Percentiles rank a stretch among this genome's conserved stretches.
phyloP scores from a whole-genome alignment of 2,113 vertebrate genomes.

The Dromaius novaehollandiae region DNA sequence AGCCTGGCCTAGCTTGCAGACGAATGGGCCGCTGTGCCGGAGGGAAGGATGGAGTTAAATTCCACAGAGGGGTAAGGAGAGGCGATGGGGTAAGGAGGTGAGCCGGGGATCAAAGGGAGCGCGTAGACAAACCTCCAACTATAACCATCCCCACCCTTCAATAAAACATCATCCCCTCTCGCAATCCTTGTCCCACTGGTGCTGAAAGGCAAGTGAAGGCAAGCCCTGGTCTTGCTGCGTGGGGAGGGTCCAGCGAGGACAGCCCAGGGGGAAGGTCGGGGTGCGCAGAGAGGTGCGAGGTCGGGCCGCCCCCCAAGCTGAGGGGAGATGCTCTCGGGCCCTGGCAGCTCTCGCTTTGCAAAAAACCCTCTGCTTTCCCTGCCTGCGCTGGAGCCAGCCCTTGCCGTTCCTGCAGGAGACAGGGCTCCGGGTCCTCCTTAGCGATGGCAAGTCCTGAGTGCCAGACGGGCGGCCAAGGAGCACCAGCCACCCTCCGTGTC shows the following conservation, averaged over 20 bases:
- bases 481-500: not conserved
- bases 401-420: no score
- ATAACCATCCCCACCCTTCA: not conserved
- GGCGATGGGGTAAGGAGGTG: not conserved
- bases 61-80: not conserved
- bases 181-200: not conserved
- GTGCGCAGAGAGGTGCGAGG: not conserved
- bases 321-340: not conserved
- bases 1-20: not conserved
- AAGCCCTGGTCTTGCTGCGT: not conserved
- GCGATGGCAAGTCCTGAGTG: no score
- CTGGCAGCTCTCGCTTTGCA: not conserved
- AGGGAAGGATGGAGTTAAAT: constrained; percentile 7
- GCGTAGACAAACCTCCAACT: not conserved
- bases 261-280: not conserved
- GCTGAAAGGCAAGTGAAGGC: not conserved
- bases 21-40: not conserved
- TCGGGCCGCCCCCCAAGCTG: not conserved
- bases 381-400: not conserved
- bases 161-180: not conserved
- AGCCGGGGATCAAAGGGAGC: constrained; percentile 5
- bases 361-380: not conserved
- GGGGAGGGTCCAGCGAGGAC: not conserved
- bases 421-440: no score
- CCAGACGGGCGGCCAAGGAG: no score